Evolutionary conservation across 2,797 vertebrate genomes (phyloP), one percentile per base, ranked within the genome.

Genomic region (Intellagama lesueurii): DNA sequence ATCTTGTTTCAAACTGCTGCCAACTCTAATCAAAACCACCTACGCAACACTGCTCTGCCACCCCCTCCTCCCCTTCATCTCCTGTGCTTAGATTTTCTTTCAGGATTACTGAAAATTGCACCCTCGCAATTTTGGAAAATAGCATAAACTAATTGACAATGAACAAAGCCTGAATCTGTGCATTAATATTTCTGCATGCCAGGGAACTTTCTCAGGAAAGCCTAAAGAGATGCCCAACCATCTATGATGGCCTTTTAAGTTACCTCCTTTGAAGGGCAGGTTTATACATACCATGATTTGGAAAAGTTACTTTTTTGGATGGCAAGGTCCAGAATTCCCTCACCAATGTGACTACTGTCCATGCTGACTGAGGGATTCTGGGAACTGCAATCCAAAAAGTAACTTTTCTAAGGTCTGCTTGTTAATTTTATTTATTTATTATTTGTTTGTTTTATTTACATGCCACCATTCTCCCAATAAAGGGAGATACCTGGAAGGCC

Each of bases 1-100:
- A 90, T 94, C 85, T 89, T 56, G 12, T 95, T 94, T 96, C 82
- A 96, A 94, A 95, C 95, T 94, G 90, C 85, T 94, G 91, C 84
- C 81, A 92, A 7, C 44, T 94, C 78, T 92, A 94, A 94, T 94
- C 93, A 96, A 96, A 96, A 93, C 81, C 88, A 94, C 75, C 87
- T 92, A 94, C 81, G 47, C 86, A 94, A 85, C 83, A 96, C 92
- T 85, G 82, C 4, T 86, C 84, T 89, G 22, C 1, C 85, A 80
- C 84, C 80, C 77, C 3, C 5, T 12, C 17, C 30, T 12, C 66
- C 1, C 60, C 81, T 60, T 66, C 5, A 30, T 17, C 88, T 32
- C 75, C 86, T 90, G 78, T 80, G 70, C 78, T 95, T 93, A 88
- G 86, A 70, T 93, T 89, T 93, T 93, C 80, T 92, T 92, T 93